A percentile compares a stretch with the other conserved stretches of the same genome.
Evolutionary conservation across 2,888 invertebrate species (phyloP).

Genomic region (Netelia fuscicornis): DNA sequence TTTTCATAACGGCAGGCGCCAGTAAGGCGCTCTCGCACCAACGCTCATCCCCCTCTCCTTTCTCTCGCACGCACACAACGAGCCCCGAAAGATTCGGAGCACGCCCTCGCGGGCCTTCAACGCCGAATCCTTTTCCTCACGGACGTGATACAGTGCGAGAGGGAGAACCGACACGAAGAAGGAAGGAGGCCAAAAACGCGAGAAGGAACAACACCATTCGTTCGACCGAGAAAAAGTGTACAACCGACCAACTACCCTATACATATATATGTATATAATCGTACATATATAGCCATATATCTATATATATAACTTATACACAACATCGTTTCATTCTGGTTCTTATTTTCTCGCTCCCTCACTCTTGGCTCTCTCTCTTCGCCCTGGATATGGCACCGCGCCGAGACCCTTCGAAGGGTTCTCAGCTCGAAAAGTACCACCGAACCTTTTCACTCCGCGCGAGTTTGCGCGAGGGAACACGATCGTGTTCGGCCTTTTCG

Average conservation of each 20-base stretch:
- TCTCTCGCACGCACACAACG: constrained; percentile 42
- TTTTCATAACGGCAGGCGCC: constrained; percentile 81
- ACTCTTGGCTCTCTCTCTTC: constrained; percentile 56
- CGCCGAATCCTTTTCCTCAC: constrained; percentile 60
- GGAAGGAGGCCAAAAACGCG: constrained; percentile 12
- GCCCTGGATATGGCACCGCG: constrained; percentile 64
- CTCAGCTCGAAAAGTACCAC: constrained; percentile 62
- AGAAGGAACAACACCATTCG: constrained; percentile 56
- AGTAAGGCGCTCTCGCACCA: constrained; percentile 73
- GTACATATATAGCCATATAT: background rate
- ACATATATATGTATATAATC: constrained; percentile 24
- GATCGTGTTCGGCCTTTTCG: constrained; percentile 36
- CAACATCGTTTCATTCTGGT: constrained; percentile 59
- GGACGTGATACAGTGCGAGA: constrained; percentile 65
- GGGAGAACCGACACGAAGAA: constrained; percentile 10
- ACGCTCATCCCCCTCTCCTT: constrained; percentile 40
- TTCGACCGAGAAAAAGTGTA: constrained; percentile 60
- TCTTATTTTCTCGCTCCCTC: constrained; percentile 47
- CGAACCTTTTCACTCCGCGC: constrained; percentile 43
- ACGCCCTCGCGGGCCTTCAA: constrained; percentile 65
- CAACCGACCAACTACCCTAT: constrained; percentile 47
- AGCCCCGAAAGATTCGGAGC: constrained; percentile 45
- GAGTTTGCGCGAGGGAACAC: background rate
- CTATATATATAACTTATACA: background rate
- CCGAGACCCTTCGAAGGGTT: constrained; percentile 63